Evolutionary conservation across 2,888 invertebrate genomes (phyloP).

Genomic region (Timandra comae): DNA sequence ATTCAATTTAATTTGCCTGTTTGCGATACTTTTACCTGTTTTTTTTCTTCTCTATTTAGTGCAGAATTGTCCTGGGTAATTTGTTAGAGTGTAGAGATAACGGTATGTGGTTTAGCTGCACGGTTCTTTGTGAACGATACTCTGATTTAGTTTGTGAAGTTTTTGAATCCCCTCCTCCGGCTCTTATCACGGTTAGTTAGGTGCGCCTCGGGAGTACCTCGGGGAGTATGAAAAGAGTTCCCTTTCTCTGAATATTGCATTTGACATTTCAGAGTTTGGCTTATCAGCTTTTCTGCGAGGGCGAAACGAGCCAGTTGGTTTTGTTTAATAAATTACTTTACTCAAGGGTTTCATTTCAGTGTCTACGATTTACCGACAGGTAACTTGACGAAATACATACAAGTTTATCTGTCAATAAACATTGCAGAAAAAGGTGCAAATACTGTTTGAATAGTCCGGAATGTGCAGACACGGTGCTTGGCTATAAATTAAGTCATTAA

Average conservation of each 20-base stretch:
- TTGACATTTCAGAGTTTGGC: constrained; percentile 51
- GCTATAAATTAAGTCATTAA: constrained; percentile 43
- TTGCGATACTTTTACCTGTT: constrained; percentile 20
- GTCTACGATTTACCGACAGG: constrained; percentile 7
- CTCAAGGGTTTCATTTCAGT: constrained; percentile 8
- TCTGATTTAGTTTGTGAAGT: constrained; percentile 49
- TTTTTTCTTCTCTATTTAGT: too few species aligned
- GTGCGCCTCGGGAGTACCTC: constrained; percentile 43
- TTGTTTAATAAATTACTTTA: constrained; percentile 36
- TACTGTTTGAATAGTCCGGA: constrained; percentile 19
- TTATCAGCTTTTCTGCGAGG: constrained; percentile 36
- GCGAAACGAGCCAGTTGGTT: constrained; percentile 26
- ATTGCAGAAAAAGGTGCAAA: constrained; percentile 11
- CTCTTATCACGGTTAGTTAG: constrained; percentile 68
- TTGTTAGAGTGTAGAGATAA: constrained; percentile 13
- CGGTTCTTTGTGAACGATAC: constrained; percentile 38
- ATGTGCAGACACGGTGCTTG: constrained; percentile 15
- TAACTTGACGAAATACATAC: constrained; percentile 6
- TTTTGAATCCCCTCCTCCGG: constrained; percentile 49
- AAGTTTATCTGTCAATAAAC: constrained; percentile 9
- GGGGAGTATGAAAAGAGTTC: constrained; percentile 48
- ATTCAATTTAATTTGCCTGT: constrained; percentile 36
- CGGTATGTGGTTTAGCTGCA: constrained; percentile 12
- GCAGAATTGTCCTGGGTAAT: constrained; percentile 20
- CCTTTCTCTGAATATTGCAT: constrained; percentile 59